Percentiles rank a stretch among this genome's conserved stretches.
Conservation (phyloP, 2,113 vertebrate species). For the Bos taurus region ARS-UCD2.0 NC_037357.1:103701501-103702000, state of each 20-base stretch:
- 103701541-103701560: constrained; percentile 56
- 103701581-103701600: constrained; percentile 44
- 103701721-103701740: not conserved
- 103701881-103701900: not conserved
- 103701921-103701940: not conserved
- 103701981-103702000: not conserved
- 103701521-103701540: constrained; percentile 27
- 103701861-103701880: not conserved
- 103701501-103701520: constrained; percentile 67
- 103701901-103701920: not conserved
- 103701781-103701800: not conserved
- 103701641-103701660: not conserved
- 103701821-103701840: not conserved
- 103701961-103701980: not conserved
- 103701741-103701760: not conserved
- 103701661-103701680: not conserved
- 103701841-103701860: not conserved
- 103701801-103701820: not conserved
- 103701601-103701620: constrained; percentile 3
- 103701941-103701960: not conserved
- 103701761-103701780: not conserved
- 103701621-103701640: not conserved
- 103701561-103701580: constrained; percentile 48
- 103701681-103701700: not conserved
- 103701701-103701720: not conserved